These are phyloP conservation scores for Smutsia temminckii DNA, from an alignment of 2,797 vertebrate genomes.

Conservation along the genomic window DNA sequence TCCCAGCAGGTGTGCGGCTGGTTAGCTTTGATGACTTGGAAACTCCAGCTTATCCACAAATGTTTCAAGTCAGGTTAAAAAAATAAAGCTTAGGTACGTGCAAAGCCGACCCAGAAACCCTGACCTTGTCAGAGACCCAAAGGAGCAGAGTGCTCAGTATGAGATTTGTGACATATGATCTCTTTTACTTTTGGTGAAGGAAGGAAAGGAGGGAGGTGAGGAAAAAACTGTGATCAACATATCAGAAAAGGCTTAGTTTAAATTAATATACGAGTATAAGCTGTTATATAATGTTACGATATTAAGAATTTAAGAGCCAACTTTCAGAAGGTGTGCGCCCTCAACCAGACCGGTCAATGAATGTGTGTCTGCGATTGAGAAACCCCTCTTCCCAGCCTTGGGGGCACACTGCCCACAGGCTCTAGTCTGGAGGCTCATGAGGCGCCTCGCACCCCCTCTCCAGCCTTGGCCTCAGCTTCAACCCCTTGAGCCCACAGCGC, in stretches of 20 bases:
- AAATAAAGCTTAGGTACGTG: background rate
- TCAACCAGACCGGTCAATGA: too few species aligned
- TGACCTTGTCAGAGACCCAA: background rate
- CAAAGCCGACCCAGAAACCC: background rate
- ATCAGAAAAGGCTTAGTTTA: background rate
- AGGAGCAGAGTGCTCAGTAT: background rate
- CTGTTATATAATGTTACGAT: background rate
- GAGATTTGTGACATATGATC: background rate
- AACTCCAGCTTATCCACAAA: background rate
- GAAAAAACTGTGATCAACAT: background rate
- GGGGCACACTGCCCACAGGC: accelerated
- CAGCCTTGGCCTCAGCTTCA: accelerated
- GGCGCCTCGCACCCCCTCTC: background rate
- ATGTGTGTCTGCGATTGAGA: accelerated
- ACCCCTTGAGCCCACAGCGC: accelerated
- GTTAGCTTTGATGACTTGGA: background rate
- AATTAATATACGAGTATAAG: background rate
- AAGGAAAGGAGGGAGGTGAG: background rate
- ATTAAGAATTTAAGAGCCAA: background rate
- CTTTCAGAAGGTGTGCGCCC: background rate
- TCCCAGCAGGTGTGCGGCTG: background rate
- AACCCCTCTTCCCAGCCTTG: too few species aligned
- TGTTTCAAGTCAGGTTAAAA: background rate
- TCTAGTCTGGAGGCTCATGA: background rate
- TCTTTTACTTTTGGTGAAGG: background rate